Conservation (phyloP, 1,140 invertebrate genomes). For the Leptopilina clavipes region DNA sequence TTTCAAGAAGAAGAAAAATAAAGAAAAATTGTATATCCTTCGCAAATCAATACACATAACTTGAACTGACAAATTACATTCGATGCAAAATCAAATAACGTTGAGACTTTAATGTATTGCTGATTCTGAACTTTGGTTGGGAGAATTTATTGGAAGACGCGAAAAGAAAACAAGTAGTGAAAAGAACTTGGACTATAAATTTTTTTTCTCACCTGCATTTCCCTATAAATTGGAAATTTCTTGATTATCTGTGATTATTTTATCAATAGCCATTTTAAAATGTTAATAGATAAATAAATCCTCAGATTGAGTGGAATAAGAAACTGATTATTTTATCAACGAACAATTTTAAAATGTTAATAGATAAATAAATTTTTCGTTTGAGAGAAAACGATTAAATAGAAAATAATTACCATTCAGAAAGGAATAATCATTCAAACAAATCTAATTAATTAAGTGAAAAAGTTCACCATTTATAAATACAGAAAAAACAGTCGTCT, state of each 20-base stretch:
- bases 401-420: too few relatives aligned
- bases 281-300: too few relatives aligned
- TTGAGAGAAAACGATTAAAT: too few relatives aligned
- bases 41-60: neutral
- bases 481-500: too few relatives aligned
- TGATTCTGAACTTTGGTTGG: neutral
- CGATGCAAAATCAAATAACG: neutral
- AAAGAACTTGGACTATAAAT: neutral
- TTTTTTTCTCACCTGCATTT: neutral
- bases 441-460: too few relatives aligned
- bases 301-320: too few relatives aligned
- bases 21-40: neutral
- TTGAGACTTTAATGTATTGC: neutral
- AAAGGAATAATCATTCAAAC: too few relatives aligned
- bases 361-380: too few relatives aligned
- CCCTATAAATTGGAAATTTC: conserved; percentile 7
- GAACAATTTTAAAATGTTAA: too few relatives aligned
- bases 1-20: neutral
- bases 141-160: neutral
- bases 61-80: neutral
- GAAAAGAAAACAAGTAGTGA: neutral
- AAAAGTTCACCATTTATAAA: too few relatives aligned
- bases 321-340: too few relatives aligned
- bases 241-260: neutral
- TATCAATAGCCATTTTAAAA: too few relatives aligned